phyloP scores from a whole-genome alignment of 2,113 vertebrate genomes.

The Cheilinus undulatus region DNA sequence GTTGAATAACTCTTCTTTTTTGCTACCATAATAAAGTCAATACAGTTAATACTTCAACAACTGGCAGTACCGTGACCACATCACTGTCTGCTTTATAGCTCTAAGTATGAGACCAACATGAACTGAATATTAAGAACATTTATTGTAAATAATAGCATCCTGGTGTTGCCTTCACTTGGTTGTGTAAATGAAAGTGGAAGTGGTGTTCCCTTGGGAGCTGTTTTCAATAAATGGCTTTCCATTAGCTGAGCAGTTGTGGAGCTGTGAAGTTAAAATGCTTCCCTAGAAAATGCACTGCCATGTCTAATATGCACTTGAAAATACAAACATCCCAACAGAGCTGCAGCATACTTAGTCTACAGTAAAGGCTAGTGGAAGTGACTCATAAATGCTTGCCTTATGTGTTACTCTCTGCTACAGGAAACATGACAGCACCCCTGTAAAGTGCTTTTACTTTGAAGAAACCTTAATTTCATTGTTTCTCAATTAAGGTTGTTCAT shows the following conservation, averaged over 20 bases:
- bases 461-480: not conserved
- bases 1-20: not conserved
- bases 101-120: not conserved
- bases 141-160: not conserved
- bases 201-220: not conserved
- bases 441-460: constrained; percentile 7
- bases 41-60: not conserved
- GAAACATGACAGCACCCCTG: not conserved
- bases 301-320: not conserved
- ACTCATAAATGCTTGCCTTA: not conserved
- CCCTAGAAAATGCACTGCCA: not conserved
- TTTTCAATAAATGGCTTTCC: not conserved
- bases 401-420: not conserved
- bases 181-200: not conserved
- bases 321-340: not conserved
- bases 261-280: not conserved
- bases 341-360: not conserved
- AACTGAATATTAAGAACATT: not conserved
- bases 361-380: not conserved
- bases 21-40: too few species aligned
- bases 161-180: too few species aligned
- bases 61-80: too few species aligned
- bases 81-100: too few species aligned
- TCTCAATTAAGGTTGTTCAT: not conserved
- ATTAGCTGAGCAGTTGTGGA: not conserved